Evolutionary conservation across 23 tunicate species (phyloP).

Genomic region (Phallusia fumigata): DNA sequence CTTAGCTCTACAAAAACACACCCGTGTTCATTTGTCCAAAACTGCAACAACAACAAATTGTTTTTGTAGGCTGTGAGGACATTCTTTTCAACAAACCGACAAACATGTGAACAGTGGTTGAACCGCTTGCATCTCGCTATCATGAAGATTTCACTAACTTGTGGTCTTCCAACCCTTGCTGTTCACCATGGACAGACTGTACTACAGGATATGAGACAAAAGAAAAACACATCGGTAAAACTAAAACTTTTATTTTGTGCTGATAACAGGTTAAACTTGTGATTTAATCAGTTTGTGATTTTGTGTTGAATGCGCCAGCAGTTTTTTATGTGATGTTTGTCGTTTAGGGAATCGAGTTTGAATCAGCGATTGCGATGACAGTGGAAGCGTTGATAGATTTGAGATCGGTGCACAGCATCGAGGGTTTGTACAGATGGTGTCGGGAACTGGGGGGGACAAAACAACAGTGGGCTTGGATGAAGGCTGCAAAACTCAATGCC

Average conservation of each 20-base stretch:
- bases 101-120: constrained; percentile 92
- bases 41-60: no score
- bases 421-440: constrained; percentile 81
- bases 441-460: constrained; percentile 57
- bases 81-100: constrained; percentile 81
- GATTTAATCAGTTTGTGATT: no score
- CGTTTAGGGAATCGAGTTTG: constrained; percentile 80
- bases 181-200: constrained; percentile 85
- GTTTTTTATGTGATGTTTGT: neutral
- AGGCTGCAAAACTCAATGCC: constrained; percentile 59
- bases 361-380: constrained; percentile 76
- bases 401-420: constrained; percentile 59
- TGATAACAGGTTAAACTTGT: no score
- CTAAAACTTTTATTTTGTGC: neutral
- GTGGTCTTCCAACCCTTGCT: constrained; percentile 60
- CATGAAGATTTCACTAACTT: constrained; percentile 68
- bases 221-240: constrained; percentile 72
- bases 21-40: no score
- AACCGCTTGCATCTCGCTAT: constrained; percentile 80
- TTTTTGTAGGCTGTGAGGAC: constrained; percentile 79
- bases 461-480: constrained; percentile 84
- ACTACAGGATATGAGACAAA: constrained; percentile 73
- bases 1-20: no score
- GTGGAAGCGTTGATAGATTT: constrained; percentile 66
- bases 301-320: no score